These are phyloP conservation scores for Vanessa atalanta DNA, from an alignment of 1,140 invertebrate species.

Conservation along the genomic window DNA sequence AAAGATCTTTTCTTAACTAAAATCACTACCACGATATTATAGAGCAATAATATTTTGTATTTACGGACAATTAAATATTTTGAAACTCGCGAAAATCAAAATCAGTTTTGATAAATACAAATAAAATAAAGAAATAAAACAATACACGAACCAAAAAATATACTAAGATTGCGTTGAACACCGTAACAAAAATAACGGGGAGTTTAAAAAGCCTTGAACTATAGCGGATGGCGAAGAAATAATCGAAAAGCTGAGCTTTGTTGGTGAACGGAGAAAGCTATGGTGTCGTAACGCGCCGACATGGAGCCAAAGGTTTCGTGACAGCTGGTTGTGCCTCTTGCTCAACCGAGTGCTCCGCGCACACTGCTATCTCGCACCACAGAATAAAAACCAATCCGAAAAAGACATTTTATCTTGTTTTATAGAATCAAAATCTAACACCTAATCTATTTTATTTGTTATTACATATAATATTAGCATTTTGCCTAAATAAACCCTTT, in stretches of 20 bases:
- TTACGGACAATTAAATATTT: too few relatives aligned
- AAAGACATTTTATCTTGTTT: slow-evolving; percentile 1
- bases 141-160: not conserved
- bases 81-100: too few relatives aligned
- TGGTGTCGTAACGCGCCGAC: slow-evolving; percentile 63
- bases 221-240: slow-evolving; percentile 32
- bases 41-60: too few relatives aligned
- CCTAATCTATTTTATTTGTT: too few relatives aligned
- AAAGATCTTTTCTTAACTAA: too few relatives aligned
- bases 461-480: too few relatives aligned
- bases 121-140: not conserved
- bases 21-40: too few relatives aligned
- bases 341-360: slow-evolving; percentile 52
- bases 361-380: slow-evolving; percentile 31
- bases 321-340: slow-evolving; percentile 57
- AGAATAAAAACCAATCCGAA: not conserved
- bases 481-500: too few relatives aligned
- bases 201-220: slow-evolving; percentile 24
- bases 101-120: too few relatives aligned
- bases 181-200: slow-evolving; percentile 20
- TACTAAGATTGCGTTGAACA: not conserved
- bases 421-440: not conserved
- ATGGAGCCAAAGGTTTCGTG: slow-evolving; percentile 70
- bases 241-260: slow-evolving; percentile 48
- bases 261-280: slow-evolving; percentile 61